phyloP scores from a whole-genome alignment of 2,888 invertebrate species.

The Tridacna gigas region DNA sequence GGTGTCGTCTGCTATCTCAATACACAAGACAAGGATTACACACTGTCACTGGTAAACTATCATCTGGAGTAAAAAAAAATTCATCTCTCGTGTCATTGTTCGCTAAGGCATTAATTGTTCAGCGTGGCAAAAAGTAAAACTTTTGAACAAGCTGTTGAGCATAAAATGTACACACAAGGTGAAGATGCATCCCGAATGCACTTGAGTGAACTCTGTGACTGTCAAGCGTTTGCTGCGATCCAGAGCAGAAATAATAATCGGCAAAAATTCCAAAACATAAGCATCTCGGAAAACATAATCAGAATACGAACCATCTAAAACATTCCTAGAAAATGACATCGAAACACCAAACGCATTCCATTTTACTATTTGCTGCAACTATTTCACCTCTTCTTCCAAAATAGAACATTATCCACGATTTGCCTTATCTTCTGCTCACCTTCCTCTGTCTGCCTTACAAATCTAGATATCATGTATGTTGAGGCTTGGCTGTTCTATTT shows the following conservation, averaged over 20 bases:
- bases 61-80: too few relatives aligned
- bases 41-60: too few relatives aligned
- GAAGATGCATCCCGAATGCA: background rate
- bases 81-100: too few relatives aligned
- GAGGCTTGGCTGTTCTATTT: conserved; percentile 59
- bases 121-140: too few relatives aligned
- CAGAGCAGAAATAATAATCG: conserved; percentile 39
- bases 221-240: conserved; percentile 50
- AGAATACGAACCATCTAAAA: background rate
- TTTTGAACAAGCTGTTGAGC: background rate
- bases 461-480: conserved; percentile 8
- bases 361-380: background rate
- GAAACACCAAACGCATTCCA: background rate
- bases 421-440: background rate
- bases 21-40: too few relatives aligned
- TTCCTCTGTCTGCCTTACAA: conserved; percentile 14
- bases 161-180: background rate
- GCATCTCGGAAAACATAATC: background rate
- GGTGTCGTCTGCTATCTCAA: too few relatives aligned
- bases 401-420: background rate
- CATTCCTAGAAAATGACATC: background rate
- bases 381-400: background rate
- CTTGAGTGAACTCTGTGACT: conserved; percentile 1
- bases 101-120: too few relatives aligned
- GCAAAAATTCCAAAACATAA: conserved; percentile 47